Conservation (phyloP, 2,888 invertebrate species). For the Noctuana brunneofusca region DNA sequence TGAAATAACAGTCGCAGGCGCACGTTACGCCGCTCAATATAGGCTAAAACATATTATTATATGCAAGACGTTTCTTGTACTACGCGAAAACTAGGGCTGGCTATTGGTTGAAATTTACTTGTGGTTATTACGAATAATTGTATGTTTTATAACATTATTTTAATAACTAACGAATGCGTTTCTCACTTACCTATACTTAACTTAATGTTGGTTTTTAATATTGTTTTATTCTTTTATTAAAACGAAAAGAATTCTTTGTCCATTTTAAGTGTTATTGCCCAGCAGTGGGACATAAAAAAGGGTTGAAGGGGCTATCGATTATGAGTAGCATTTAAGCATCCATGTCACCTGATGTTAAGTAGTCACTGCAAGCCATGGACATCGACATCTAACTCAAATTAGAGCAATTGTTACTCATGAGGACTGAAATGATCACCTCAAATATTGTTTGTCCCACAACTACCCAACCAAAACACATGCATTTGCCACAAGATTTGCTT, state of each 20-base stretch:
- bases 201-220: background rate
- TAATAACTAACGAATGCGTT: background rate
- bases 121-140: background rate
- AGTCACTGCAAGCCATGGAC: no score
- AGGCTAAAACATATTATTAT: conserved; percentile 83
- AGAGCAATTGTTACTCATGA: no score
- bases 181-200: background rate
- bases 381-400: no score
- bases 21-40: conserved; percentile 73
- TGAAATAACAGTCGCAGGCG: conserved; percentile 45
- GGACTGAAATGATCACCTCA: no score
- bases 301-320: no score
- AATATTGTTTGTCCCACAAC: no score
- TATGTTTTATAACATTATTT: background rate
- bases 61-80: conserved; percentile 83
- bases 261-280: background rate
- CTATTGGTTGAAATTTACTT: background rate
- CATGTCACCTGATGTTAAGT: no score
- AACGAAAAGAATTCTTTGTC: background rate
- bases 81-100: conserved; percentile 77
- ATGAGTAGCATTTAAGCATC: no score
- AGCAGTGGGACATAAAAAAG: no score
- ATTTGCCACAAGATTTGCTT: no score
- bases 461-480: no score
- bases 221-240: background rate